Percentiles rank a stretch among this genome's conserved stretches.
These are phyloP conservation scores for Drosophila stalkeri DNA, from an alignment of 2,888 invertebrate species.

Conservation along the genomic window DNA sequence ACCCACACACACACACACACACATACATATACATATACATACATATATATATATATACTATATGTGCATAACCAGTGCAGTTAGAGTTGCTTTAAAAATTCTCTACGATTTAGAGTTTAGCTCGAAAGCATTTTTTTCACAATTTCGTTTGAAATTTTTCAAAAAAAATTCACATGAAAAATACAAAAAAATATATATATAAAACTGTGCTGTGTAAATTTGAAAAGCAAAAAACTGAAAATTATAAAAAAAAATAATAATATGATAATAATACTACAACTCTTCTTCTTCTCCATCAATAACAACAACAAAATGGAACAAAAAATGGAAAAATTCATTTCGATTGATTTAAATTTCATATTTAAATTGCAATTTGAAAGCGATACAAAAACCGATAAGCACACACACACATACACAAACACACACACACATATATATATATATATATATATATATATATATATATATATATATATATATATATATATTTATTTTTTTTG, in stretches of 20 bases:
- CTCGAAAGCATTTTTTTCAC: slow-evolving; percentile 65
- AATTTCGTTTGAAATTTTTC: slow-evolving; percentile 57
- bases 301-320: not conserved
- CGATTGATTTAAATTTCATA: slow-evolving; percentile 67
- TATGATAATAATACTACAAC: not conserved
- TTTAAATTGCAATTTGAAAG: slow-evolving; percentile 71
- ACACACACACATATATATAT: not conserved
- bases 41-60: slow-evolving; percentile 14
- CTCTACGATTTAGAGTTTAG: slow-evolving; percentile 58
- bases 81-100: slow-evolving; percentile 69
- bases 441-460: slow-evolving; percentile 25
- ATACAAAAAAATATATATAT: not conserved
- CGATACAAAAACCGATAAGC: slow-evolving; percentile 29
- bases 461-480: slow-evolving; percentile 28
- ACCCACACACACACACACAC: slow-evolving; percentile 12
- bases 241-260: not conserved
- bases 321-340: slow-evolving; percentile 49
- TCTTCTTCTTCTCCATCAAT: slow-evolving; percentile 14
- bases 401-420: slow-evolving; percentile 23
- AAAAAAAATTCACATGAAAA: slow-evolving; percentile 46
- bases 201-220: slow-evolving; percentile 63
- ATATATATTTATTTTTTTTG: slow-evolving; percentile 41
- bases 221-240: not conserved
- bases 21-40: slow-evolving; percentile 14
- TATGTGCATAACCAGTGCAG: slow-evolving; percentile 71